A percentile compares a stretch with the other conserved stretches of the same genome.
Evolutionary conservation across 2,113 vertebrate species (phyloP).

Genomic region (Rana temporaria): DNA sequence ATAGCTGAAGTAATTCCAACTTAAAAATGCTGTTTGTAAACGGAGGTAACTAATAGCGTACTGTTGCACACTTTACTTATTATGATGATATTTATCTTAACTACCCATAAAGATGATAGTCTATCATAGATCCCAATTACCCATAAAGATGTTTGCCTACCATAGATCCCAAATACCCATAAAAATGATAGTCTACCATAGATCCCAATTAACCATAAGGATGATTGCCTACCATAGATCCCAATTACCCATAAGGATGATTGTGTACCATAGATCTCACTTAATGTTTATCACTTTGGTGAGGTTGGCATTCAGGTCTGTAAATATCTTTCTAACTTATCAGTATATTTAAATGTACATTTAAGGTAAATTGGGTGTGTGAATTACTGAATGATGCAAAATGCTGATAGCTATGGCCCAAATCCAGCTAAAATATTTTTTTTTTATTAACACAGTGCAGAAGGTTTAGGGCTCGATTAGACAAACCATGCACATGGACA

Average conservation of each 20-base stretch:
- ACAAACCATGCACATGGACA: no score
- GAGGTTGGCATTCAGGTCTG: not conserved
- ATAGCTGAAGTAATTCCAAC: not conserved
- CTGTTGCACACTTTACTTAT: not conserved
- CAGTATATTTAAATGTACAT: no score
- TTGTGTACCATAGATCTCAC: not conserved
- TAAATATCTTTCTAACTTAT: no score
- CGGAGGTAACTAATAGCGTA: not conserved
- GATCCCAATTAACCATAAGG: no score
- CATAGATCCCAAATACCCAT: not conserved
- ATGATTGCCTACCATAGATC: not conserved
- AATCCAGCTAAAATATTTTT: no score
- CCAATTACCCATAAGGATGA: not conserved
- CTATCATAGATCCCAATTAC: not conserved
- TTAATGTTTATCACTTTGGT: not conserved
- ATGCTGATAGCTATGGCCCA: no score
- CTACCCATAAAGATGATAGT: not conserved
- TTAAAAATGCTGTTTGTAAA: conserved; percentile 15
- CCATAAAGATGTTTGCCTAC: no score
- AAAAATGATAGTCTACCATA: no score
- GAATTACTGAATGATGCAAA: no score
- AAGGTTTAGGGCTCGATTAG: no score
- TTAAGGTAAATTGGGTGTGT: no score
- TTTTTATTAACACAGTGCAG: no score
- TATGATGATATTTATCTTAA: not conserved